Base-by-base conservation (phyloP, 2,888 invertebrate species). In the Lagria hirta region DNA sequence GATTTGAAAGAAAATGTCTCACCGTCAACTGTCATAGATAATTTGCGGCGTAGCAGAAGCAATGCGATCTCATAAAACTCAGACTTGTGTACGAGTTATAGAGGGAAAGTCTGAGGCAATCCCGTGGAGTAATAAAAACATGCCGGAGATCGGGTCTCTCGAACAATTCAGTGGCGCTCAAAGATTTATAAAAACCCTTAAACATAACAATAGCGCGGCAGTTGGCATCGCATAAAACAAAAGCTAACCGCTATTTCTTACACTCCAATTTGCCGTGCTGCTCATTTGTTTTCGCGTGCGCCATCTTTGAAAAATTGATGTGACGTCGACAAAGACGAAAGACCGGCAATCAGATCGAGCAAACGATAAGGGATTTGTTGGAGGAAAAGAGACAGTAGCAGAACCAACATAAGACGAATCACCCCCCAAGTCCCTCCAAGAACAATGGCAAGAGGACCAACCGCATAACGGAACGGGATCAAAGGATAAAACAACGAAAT, bases 171-270 rank as follows among this genome's bases (percentile, higher is more conserved):
- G 61, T 60, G 55, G 56, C 54, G 46, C 49, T 64, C 55, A 64
- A 64, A 62, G 59, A 66, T 66, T 66, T 60, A 66, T 62, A 61
- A 61, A 62, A 65, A 64, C 66, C 67, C 64, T 61, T 61, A 67
- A 66, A 68, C 68, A 63, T 68, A 69, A 70, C 68, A 70, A 69
- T 67, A 65, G 66, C 62, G 62, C 57, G 63, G 69, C 69, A 69
- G 69, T 70, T 69, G 68, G 70, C 68, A 64, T 69, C 62, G 68
- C 69, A 70, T 72, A 72, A 71, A 72, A 71, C 70, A 71, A 69
- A 66, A 70, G 67, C 69, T 70, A 70, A 71, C 72, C 71, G 71
- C 72, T 71, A 71, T 72, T 71, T 69, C 72, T 72, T 71, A 71
- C 47, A 47, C 70, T 70, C 65, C 71, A 72, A 72, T 72, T 72